Evolutionary conservation across 2,797 vertebrate species (phyloP).

Genomic region (Otolemur crassicaudatus): DNA sequence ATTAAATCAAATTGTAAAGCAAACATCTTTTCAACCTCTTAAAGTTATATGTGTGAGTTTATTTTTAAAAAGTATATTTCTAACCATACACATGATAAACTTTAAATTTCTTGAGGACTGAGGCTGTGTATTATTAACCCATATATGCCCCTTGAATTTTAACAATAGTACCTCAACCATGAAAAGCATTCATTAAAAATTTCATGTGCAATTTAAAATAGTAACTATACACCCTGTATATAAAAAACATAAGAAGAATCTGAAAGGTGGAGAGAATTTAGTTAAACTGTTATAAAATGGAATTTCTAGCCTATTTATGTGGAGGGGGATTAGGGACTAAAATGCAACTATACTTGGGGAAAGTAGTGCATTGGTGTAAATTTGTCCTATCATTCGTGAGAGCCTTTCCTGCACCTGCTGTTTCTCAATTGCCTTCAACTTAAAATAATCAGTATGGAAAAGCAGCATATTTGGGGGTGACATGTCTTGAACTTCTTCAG

Average conservation of each 20-base stretch:
- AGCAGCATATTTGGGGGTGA: neutral
- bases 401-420: neutral
- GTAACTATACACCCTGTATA: no score
- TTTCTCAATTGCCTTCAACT: neutral
- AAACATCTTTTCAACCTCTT: constrained; percentile 5
- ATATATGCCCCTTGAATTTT: neutral
- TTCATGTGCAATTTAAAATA: neutral
- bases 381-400: neutral
- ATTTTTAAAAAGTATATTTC: neutral
- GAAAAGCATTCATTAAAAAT: constrained; percentile 36
- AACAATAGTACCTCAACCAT: neutral
- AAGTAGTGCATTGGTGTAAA: neutral
- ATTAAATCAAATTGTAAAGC: constrained; percentile 52
- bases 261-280: constrained; percentile 10
- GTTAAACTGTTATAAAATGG: neutral
- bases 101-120: constrained; percentile 57
- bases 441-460: neutral
- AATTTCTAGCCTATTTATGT: neutral
- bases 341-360: neutral
- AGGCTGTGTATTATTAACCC: neutral
- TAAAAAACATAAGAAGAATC: neutral
- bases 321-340: neutral
- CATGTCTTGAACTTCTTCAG: neutral
- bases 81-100: neutral
- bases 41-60: neutral